phyloP scores from a whole-genome alignment of 37 sponge, comb jelly and placozoan species.

The Petrosia ficiformis region DNA sequence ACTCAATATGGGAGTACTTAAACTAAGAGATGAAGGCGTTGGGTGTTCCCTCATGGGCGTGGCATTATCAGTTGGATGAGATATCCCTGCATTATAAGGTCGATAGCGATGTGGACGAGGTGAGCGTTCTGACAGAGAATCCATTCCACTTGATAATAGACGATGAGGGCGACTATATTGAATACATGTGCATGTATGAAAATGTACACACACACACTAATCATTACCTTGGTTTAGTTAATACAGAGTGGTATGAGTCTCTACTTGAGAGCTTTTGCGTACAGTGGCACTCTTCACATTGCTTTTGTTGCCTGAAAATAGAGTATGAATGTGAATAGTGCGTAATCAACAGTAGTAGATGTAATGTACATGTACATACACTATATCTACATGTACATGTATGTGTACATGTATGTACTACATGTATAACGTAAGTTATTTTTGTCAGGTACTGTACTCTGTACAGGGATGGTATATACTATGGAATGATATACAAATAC shows the following conservation, averaged over 20 bases:
- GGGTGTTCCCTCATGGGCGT: constrained; percentile 31
- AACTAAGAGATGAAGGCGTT: constrained; percentile 34
- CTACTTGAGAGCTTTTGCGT: background rate
- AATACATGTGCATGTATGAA: no score
- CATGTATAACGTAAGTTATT: no score
- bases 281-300: constrained; percentile 23
- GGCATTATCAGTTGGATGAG: background rate
- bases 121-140: background rate
- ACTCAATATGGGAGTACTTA: constrained; percentile 26
- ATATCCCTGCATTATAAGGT: constrained; percentile 13
- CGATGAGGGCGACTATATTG: background rate
- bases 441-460: no score
- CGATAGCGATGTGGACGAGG: constrained; percentile 10
- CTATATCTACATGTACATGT: no score
- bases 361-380: background rate
- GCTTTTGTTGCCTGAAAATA: constrained; percentile 36
- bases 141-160: background rate
- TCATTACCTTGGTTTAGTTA: background rate
- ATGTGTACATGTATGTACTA: background rate
- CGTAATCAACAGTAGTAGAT: background rate
- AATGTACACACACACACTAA: background rate
- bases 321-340: background rate
- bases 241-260: background rate
- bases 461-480: no score
- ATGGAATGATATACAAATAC: no score